phyloP scores from a whole-genome alignment of 23 tunicate genomes.

The Clavelina lepadiformis region DNA sequence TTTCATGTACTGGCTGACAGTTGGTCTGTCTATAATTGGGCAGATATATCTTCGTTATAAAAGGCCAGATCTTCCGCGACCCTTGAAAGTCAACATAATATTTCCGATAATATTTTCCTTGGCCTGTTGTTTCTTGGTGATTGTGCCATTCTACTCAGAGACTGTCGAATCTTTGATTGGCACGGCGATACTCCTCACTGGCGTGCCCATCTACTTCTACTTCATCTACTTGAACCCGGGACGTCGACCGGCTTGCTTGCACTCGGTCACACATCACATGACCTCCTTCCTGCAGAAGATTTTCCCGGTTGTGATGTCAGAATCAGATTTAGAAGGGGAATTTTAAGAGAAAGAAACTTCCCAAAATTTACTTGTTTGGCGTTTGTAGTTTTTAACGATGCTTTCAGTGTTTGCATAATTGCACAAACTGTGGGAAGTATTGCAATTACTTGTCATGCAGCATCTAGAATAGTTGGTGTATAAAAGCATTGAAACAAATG shows the following conservation, averaged over 20 bases:
- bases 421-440: too few species aligned
- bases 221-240: slow-evolving; percentile 23
- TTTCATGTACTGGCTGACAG: slow-evolving; percentile 79
- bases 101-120: slow-evolving; percentile 47
- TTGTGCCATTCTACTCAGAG: slow-evolving; percentile 62
- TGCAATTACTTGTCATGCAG: too few species aligned
- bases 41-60: slow-evolving; percentile 44
- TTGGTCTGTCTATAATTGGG: slow-evolving; percentile 61
- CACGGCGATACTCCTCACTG: slow-evolving; percentile 47
- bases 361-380: not conserved
- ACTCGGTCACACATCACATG: slow-evolving; percentile 4
- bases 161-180: slow-evolving; percentile 58
- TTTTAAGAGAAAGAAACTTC: too few species aligned
- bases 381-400: slow-evolving; percentile 2
- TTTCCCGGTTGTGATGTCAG: slow-evolving; percentile 37
- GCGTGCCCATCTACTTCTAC: slow-evolving; percentile 49
- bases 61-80: slow-evolving; percentile 58
- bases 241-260: not conserved
- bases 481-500: too few species aligned
- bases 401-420: too few species aligned
- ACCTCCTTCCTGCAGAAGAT: slow-evolving; percentile 55
- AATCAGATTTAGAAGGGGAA: slow-evolving; percentile 16
- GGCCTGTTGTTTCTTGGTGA: slow-evolving; percentile 45
- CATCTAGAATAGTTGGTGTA: too few species aligned
- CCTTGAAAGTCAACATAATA: slow-evolving; percentile 47